Evolutionary conservation across 2,113 vertebrate species (phyloP).

Genomic region (Lepidothrix coronata): DNA sequence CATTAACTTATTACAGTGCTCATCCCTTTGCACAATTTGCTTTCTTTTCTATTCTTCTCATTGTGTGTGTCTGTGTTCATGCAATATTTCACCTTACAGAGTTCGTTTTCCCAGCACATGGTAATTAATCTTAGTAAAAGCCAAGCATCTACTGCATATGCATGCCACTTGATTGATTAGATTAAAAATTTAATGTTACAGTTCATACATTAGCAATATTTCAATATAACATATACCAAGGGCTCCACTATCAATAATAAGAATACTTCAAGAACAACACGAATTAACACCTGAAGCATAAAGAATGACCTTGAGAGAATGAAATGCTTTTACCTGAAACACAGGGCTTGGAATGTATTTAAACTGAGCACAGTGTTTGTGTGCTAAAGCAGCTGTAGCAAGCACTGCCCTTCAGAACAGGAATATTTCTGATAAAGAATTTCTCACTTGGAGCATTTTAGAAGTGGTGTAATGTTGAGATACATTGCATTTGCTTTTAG

Average conservation of each 20-base stretch:
- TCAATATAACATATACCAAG: slow-evolving; percentile 73
- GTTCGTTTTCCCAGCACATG: slow-evolving; percentile 66
- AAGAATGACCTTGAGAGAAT: slow-evolving; percentile 72
- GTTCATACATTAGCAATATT: slow-evolving; percentile 83
- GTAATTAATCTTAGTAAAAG: slow-evolving; percentile 84
- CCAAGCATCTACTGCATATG: slow-evolving; percentile 75
- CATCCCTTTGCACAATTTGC: slow-evolving; percentile 58
- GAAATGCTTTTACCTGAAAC: slow-evolving; percentile 25
- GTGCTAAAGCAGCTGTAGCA: not conserved
- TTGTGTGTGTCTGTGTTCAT: not conserved
- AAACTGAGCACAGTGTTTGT: not conserved
- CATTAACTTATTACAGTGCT: slow-evolving; percentile 73
- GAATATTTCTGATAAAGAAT: not conserved
- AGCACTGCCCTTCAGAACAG: not conserved
- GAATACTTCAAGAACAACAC: slow-evolving; percentile 63
- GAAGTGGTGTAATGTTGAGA: not conserved
- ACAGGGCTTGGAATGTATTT: not conserved
- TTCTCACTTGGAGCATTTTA: not conserved
- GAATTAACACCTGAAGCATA: slow-evolving; percentile 70
- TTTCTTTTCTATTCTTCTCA: slow-evolving; percentile 43
- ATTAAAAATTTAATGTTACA: slow-evolving; percentile 84
- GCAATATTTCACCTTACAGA: slow-evolving; percentile 73
- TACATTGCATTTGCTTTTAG: not conserved
- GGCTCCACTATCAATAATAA: slow-evolving; percentile 75
- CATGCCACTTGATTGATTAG: slow-evolving; percentile 81